Evolutionary conservation across 2,113 vertebrate genomes (phyloP).

Genomic region (Melanostigma gelatinosum): DNA sequence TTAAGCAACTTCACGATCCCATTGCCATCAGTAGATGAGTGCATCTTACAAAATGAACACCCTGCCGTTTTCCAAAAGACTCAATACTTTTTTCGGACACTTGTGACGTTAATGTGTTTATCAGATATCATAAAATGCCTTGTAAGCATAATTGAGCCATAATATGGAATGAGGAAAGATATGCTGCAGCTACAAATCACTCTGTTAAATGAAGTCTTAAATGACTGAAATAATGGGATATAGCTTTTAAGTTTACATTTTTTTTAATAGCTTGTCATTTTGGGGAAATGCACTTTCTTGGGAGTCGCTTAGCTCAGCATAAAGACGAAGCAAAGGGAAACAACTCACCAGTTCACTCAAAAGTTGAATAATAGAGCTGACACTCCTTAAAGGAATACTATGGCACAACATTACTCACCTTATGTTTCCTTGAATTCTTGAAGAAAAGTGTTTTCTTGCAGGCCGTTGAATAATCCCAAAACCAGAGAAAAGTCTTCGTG

Average conservation of each 20-base stretch:
- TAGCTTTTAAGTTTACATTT: not conserved
- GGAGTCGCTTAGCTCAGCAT: not conserved
- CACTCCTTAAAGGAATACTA: not conserved
- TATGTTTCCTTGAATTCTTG: too few relatives aligned
- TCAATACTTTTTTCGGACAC: not conserved
- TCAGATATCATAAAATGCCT: not conserved
- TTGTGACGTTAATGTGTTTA: not conserved
- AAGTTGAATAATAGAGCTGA: not conserved
- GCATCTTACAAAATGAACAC: not conserved
- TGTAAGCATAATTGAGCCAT: not conserved
- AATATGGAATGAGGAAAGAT: not conserved
- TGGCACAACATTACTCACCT: not conserved
- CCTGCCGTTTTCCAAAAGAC: not conserved
- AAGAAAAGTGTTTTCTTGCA: too few relatives aligned
- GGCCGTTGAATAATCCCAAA: too few relatives aligned
- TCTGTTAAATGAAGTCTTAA: not conserved
- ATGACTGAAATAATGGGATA: not conserved
- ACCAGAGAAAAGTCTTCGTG: too few relatives aligned
- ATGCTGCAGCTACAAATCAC: not conserved
- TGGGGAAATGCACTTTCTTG: not conserved
- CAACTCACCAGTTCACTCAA: not conserved
- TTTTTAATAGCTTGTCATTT: not conserved
- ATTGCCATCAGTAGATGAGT: constrained; percentile 10
- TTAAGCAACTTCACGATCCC: constrained; percentile 18
- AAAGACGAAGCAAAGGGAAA: not conserved